Evolutionary conservation across 2,888 invertebrate species (phyloP).

Genomic region (Ypsolopha scabrella): DNA sequence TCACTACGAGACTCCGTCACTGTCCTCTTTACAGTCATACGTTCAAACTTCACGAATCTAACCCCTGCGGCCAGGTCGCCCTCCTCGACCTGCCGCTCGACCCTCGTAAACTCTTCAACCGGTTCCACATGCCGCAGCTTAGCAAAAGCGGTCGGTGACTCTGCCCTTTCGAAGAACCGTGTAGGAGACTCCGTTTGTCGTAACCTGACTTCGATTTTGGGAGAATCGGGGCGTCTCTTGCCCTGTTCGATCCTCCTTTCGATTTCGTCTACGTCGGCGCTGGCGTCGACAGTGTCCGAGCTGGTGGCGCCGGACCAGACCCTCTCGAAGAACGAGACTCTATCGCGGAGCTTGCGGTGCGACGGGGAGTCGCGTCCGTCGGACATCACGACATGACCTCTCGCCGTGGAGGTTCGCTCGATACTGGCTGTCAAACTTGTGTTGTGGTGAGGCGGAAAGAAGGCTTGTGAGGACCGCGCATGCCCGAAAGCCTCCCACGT

Average conservation of each 20-base stretch:
- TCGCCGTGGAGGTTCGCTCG: slow-evolving; percentile 58
- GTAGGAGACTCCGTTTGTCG: slow-evolving; percentile 61
- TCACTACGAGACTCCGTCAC: slow-evolving; percentile 60
- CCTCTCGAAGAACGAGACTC: slow-evolving; percentile 85
- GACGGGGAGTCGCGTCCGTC: slow-evolving; percentile 65
- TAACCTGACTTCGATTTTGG: slow-evolving; percentile 72
- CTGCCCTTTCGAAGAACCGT: slow-evolving; percentile 35
- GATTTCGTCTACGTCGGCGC: slow-evolving; percentile 70
- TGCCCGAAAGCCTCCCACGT: slow-evolving; percentile 34
- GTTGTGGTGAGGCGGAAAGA: neutral
- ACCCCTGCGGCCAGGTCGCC: slow-evolving; percentile 73
- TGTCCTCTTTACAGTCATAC: slow-evolving; percentile 75
- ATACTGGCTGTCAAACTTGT: slow-evolving; percentile 32
- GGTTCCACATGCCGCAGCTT: slow-evolving; percentile 60
- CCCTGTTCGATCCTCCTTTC: slow-evolving; percentile 72
- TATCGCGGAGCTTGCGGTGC: slow-evolving; percentile 73
- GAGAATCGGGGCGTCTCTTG: slow-evolving; percentile 64
- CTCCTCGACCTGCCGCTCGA: slow-evolving; percentile 68
- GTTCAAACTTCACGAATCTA: slow-evolving; percentile 79
- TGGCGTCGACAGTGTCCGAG: slow-evolving; percentile 45
- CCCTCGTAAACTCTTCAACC: slow-evolving; percentile 33
- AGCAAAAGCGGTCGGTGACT: slow-evolving; percentile 46
- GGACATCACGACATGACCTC: slow-evolving; percentile 65
- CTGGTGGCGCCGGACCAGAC: slow-evolving; percentile 74
- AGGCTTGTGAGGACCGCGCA: slow-evolving; percentile 22